These are phyloP conservation scores for Ischnura elegans DNA, from an alignment of 2,888 invertebrate species.

Conservation along the genomic window DNA sequence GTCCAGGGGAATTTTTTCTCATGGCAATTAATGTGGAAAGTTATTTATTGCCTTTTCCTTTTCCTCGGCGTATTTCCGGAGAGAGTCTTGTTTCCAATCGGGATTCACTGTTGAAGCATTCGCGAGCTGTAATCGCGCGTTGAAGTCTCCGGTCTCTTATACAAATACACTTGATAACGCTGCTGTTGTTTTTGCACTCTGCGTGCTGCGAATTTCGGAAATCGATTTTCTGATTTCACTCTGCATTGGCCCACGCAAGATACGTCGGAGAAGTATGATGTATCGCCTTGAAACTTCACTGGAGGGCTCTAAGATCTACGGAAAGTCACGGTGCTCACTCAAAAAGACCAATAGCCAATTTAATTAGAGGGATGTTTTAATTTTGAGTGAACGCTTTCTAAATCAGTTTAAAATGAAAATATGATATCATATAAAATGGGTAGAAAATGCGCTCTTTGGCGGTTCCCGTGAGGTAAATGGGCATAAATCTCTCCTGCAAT, in stretches of 20 bases:
- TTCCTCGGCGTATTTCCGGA: not conserved
- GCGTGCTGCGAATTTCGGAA: not conserved
- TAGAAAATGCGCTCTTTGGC: not conserved
- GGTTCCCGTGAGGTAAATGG: not conserved
- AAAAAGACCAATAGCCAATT: not conserved
- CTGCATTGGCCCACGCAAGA: not conserved
- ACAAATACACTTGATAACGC: not conserved
- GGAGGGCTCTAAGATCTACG: too few relatives aligned
- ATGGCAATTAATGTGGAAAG: too few relatives aligned
- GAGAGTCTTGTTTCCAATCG: not conserved
- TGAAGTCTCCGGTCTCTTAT: not conserved
- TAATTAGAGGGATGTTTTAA: not conserved
- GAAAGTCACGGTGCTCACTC: too few relatives aligned
- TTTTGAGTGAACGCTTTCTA: not conserved
- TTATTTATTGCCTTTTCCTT: not conserved
- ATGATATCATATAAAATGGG: not conserved
- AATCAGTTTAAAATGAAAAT: not conserved
- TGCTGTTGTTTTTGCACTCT: not conserved
- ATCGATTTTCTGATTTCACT: constrained; percentile 26
- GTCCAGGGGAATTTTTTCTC: too few relatives aligned
- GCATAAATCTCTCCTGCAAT: too few relatives aligned
- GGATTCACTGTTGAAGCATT: not conserved
- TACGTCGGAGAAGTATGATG: not conserved
- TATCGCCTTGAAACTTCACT: not conserved
- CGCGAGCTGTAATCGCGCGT: not conserved